A percentile compares a stretch with the other conserved stretches of the same genome.
These are phyloP conservation scores for Theropithecus gelada DNA, from an alignment of 2,113 vertebrate species.

Conservation along the genomic window DNA sequence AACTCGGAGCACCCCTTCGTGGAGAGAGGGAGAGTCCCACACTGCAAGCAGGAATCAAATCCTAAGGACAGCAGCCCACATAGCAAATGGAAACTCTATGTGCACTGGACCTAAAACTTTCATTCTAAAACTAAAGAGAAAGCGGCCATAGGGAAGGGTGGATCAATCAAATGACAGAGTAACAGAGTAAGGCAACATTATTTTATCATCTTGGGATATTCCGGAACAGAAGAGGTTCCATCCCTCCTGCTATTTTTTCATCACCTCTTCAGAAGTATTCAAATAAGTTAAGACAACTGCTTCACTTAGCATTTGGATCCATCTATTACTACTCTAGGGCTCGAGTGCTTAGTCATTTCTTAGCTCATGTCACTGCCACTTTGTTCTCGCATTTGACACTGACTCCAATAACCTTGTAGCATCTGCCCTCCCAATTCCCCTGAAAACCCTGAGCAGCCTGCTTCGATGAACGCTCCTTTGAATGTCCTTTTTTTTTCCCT, in stretches of 20 bases:
- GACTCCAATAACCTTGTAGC: conserved; percentile 69
- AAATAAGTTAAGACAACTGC: conserved; percentile 64
- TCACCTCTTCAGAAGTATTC: conserved; percentile 59
- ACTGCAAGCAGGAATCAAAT: neutral
- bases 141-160: neutral
- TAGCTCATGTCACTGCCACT: conserved; percentile 62
- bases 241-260: neutral
- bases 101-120: neutral
- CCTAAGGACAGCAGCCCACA: neutral
- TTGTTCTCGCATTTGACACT: conserved; percentile 68
- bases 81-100: neutral
- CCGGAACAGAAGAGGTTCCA: neutral
- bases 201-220: neutral
- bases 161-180: neutral
- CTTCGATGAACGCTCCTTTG: neutral
- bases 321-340: conserved; percentile 36
- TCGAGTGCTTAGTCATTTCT: conserved; percentile 69
- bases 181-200: neutral
- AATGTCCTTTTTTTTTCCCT: neutral
- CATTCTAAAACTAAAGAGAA: neutral
- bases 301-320: conserved; percentile 69
- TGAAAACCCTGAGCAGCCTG: conserved; percentile 49
- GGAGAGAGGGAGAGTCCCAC: neutral
- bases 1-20: neutral
- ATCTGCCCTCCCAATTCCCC: conserved; percentile 70